Conservation (phyloP, 2,888 invertebrate genomes). For the Odontocolon sp. region DNA sequence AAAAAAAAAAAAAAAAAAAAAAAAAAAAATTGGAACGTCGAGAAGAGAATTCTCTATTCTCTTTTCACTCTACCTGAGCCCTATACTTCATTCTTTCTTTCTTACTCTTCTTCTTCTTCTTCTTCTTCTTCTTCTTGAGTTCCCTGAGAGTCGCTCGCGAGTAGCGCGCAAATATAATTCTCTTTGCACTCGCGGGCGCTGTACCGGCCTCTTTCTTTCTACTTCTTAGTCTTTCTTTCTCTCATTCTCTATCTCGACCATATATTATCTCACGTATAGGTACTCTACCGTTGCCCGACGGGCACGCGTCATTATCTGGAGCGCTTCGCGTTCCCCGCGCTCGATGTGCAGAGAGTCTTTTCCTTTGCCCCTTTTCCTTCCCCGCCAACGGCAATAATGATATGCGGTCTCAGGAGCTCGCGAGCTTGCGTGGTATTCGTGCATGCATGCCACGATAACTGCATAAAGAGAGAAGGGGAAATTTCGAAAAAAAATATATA, state of each 20-base stretch:
- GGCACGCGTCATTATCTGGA: slow-evolving; percentile 71
- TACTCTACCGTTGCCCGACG: slow-evolving; percentile 61
- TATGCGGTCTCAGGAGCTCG: slow-evolving; percentile 47
- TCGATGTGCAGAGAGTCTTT: slow-evolving; percentile 34
- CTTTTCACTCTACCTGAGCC: slow-evolving; percentile 4
- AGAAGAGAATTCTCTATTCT: slow-evolving; percentile 58
- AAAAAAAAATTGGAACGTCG: slow-evolving; percentile 23
- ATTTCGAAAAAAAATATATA: not conserved
- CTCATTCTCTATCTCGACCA: slow-evolving; percentile 26
- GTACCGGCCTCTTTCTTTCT: slow-evolving; percentile 26
- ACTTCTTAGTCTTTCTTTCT: slow-evolving; percentile 37
- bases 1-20: slow-evolving; percentile 14
- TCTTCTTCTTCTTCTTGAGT: slow-evolving; percentile 32
- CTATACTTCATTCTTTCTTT: slow-evolving; percentile 35
- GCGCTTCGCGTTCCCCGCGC: slow-evolving; percentile 57
- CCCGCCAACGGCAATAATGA: slow-evolving; percentile 36
- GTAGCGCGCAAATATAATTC: slow-evolving; percentile 49
- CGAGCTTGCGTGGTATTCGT: slow-evolving; percentile 31
- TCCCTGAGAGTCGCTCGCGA: slow-evolving; percentile 21
- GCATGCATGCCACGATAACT: slow-evolving; percentile 55
- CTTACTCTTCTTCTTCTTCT: not conserved
- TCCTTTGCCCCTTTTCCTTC: slow-evolving; percentile 16
- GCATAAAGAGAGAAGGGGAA: slow-evolving; percentile 49
- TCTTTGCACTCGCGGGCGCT: slow-evolving; percentile 53
- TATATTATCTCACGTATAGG: slow-evolving; percentile 47